These are phyloP conservation scores for Drosophila nigromelanica DNA, from an alignment of 1,140 invertebrate genomes.

Conservation along the genomic window DNA sequence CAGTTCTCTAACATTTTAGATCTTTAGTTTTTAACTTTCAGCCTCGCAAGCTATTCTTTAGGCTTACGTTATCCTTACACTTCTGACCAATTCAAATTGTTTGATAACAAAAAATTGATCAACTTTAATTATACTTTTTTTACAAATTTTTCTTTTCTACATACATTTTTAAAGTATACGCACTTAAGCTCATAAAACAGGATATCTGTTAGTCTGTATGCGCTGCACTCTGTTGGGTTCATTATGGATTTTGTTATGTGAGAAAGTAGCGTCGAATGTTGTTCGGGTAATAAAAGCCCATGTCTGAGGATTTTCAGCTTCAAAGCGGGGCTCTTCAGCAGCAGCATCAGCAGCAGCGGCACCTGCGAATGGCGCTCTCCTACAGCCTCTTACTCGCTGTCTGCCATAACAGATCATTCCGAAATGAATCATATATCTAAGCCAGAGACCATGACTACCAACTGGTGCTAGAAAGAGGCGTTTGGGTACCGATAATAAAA, in stretches of 20 bases:
- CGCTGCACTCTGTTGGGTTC: not conserved
- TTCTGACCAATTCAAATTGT: too few species aligned
- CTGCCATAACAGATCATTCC: constrained; percentile 65
- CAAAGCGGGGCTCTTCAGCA: constrained; percentile 33
- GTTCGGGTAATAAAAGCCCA: constrained; percentile 50
- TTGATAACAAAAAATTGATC: too few species aligned
- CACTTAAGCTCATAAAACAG: not conserved
- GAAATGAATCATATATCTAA: constrained; percentile 71
- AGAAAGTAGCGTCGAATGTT: constrained; percentile 53
- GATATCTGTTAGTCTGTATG: constrained; percentile 2
- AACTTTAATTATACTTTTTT: not conserved
- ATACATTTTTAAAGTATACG: not conserved
- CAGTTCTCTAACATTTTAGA: too few species aligned
- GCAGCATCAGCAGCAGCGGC: constrained; percentile 27
- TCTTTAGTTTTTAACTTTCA: too few species aligned
- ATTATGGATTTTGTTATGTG: constrained; percentile 34
- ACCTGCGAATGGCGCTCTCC: constrained; percentile 43
- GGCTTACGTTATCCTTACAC: too few species aligned
- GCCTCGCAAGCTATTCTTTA: too few species aligned
- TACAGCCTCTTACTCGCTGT: constrained; percentile 33
- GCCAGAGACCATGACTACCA: constrained; percentile 42
- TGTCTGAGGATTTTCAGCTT: constrained; percentile 16
- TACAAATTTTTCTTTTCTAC: not conserved
- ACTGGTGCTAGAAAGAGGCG: constrained; percentile 67
- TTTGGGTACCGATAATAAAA: constrained; percentile 70